Evolutionary conservation across 1,140 invertebrate species (phyloP).

Genomic region (Wasmannia auropunctata): DNA sequence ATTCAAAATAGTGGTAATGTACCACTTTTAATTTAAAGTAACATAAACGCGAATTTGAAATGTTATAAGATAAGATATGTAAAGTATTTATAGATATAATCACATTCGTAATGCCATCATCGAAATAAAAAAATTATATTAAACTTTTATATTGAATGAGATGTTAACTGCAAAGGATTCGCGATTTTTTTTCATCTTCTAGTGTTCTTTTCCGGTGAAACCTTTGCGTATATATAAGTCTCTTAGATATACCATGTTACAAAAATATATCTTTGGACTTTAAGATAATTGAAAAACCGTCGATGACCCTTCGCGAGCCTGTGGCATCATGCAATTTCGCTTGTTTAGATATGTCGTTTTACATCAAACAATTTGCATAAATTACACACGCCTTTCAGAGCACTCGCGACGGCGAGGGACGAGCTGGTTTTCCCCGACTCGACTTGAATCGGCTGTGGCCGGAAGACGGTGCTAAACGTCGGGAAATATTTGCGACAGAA

Average conservation of each 20-base stretch:
- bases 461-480: background rate
- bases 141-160: too few relatives aligned
- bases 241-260: background rate
- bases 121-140: too few relatives aligned
- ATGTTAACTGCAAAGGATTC: background rate
- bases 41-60: too few relatives aligned
- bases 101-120: too few relatives aligned
- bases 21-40: too few relatives aligned
- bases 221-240: too few relatives aligned
- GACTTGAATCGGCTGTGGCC: background rate
- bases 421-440: background rate
- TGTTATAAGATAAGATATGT: too few relatives aligned
- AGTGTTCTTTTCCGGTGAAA: background rate
- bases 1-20: too few relatives aligned
- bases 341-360: slow-evolving; percentile 4
- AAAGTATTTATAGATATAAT: too few relatives aligned
- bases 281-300: slow-evolving; percentile 4
- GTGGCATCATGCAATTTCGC: background rate
- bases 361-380: slow-evolving; percentile 13
- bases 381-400: slow-evolving; percentile 13
- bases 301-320: background rate
- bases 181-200: background rate
- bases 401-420: background rate
- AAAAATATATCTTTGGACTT: background rate
- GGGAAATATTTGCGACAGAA: slow-evolving; percentile 36